Evolutionary conservation across 1,140 invertebrate species (phyloP), one percentile per base, ranked within the genome.

Genomic region (Saccostrea echinata): DNA sequence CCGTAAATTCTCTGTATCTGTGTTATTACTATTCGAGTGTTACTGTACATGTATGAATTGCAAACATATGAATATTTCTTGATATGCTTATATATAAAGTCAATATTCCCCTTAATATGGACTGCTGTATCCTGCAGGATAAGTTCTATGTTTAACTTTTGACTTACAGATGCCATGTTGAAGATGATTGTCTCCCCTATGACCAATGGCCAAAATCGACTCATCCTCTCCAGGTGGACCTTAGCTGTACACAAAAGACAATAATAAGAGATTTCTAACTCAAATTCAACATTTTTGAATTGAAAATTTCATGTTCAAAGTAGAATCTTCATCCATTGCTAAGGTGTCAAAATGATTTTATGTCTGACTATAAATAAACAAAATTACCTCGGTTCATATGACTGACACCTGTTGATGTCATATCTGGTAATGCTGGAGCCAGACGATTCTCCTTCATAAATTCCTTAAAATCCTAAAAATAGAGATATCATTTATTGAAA

Each of bases 121-220:
- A 43, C 35, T 43, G 35, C 35, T 43, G 35, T 43, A 2, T 43
- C 35, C 35, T 43, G 2, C 35, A 43, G 35, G 6, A 43, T 43
- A 76, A 76, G 27, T 33, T 27, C 24, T 27, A 27, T n/a, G 21
- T 4, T 4, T 43, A 83, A 12, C 6, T 82, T 13, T 55, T 80
- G 51, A 30, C 96, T 96, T 95, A 98, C 97, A 86, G 97, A 96
- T 93, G 97, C 96, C 87, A 98, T 95, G 93, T 98, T 98, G 92
- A 98, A 99, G 91, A 99, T 97, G 16, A 98, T 96, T 0, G 98
- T 98, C 6, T 97, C 97, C 21, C 97, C 97, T 81, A 98, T 98
- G 9, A 97, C 98, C 82, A 99, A 96, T 0, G 98, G 98, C 97
- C 98, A 99, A 94, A 98, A 98, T 82, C 97, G 97, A 0, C 98